These are phyloP conservation scores for Adineta ricciae DNA, from an alignment of 2,888 invertebrate genomes.

Conservation along the genomic window DNA sequence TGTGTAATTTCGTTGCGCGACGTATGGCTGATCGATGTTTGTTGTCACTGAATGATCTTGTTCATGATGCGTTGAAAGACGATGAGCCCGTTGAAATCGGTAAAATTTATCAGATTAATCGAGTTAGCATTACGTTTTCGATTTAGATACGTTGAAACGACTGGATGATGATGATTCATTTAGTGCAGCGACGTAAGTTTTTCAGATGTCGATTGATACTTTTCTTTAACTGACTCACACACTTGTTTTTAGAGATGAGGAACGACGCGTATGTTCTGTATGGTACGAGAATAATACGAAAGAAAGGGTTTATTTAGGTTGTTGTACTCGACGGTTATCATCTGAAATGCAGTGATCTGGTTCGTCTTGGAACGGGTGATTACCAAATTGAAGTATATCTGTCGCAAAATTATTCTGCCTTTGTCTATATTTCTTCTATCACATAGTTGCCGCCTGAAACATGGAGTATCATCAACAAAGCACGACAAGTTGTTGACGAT, in stretches of 20 bases:
- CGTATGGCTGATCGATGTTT: neutral
- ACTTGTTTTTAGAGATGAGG: neutral
- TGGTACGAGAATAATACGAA: neutral
- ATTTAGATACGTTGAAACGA: neutral
- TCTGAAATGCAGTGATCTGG: conserved; percentile 20
- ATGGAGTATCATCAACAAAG: conserved; percentile 21
- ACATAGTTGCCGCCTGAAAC: conserved; percentile 20
- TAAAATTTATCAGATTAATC: neutral
- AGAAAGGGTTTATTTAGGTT: neutral
- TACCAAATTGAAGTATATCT: conserved; percentile 11
- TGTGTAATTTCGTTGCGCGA: neutral
- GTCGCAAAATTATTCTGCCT: neutral
- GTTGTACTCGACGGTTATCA: conserved; percentile 28
- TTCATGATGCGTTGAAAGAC: neutral
- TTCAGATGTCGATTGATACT: too few species aligned
- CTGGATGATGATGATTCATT: neutral
- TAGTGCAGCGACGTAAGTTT: neutral
- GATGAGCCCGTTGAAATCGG: neutral
- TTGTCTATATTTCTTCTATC: neutral
- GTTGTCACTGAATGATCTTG: neutral
- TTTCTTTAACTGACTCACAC: neutral
- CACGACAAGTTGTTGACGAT: conserved; percentile 30
- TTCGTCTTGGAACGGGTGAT: conserved; percentile 27
- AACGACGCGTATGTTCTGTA: neutral
- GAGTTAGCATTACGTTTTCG: neutral